Base-by-base conservation (phyloP, 2,113 vertebrate species). In the Alaudala cheleensis region DNA sequence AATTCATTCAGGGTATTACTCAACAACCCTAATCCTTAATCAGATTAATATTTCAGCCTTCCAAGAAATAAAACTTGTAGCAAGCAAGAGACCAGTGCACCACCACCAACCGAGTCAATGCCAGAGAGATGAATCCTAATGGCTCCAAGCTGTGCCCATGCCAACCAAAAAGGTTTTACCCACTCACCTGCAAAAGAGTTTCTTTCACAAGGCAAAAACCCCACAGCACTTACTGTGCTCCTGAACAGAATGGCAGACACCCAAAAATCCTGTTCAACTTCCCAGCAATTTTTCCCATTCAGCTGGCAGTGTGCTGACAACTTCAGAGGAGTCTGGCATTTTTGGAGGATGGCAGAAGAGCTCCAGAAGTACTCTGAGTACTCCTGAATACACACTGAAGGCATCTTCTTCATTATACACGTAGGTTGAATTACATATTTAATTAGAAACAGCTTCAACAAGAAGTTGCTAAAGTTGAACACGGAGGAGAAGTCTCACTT, bases 81-180 rank as follows among this genome's bases (percentile, higher is more conserved):
- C 58, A 87, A 81, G 26, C 51, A 69, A 49, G 28, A 77, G 50
- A 56, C 21, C 50, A 49, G 47, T 0, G 0, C 1, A 12, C 64
- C 89, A 92, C 11, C 34, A 62, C 47, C 6, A 83, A 86, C 22
- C 0, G 0, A 81, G 39, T 33, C 44, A 24, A 25, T 1, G 8
- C 51, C 39, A 70, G 26, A 33, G 51, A 78, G 58, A 49, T 17
- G 39, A 86, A 69, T 16, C 49, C 65, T 0, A 1, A 26, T 0
- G 0, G 81, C 40, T 64, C 21, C 58, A 71, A 69, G 61, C 53
- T 0, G 0, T 80, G 65, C 47, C 67, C 39, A 20, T 9, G 14
- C 26, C 70, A 79, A 54, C 15, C 54, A 49, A 14, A 50, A 54
- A 31, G 42, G 17, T 1, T 86, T 84, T 93, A 53, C 53, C n/a